Conservation (phyloP, 2,113 vertebrate species). For the Cebidichthys violaceus region DNA sequence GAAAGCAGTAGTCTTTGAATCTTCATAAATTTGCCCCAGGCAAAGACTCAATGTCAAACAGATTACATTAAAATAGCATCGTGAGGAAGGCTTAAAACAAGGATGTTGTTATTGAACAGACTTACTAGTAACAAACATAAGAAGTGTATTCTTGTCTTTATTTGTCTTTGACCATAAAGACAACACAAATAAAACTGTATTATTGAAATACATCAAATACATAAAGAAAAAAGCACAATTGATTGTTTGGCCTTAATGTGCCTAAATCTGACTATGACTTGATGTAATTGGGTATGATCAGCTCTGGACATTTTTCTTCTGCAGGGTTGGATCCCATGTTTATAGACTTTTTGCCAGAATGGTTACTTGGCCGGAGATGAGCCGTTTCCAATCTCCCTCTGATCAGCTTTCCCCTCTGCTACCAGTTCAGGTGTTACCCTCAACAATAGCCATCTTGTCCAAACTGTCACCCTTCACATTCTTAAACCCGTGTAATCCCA, state of each 20-base stretch:
- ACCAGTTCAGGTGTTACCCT: conserved; percentile 68
- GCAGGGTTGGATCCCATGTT: conserved; percentile 11
- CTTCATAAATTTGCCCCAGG: conserved; percentile 16
- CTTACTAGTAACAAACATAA: not conserved
- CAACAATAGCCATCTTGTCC: conserved; percentile 76
- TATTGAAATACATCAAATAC: not conserved
- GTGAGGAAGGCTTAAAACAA: not conserved
- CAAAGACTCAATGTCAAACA: conserved; percentile 6
- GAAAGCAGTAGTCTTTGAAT: not conserved
- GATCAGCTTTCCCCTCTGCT: conserved; percentile 58
- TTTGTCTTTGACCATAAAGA: not conserved
- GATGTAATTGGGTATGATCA: not conserved
- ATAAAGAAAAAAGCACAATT: not conserved
- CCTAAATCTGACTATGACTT: not conserved
- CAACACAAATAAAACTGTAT: not conserved
- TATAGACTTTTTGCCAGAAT: not conserved
- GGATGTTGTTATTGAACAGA: not conserved
- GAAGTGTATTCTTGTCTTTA: not conserved
- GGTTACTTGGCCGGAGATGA: conserved; percentile 48
- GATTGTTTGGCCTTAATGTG: not conserved
- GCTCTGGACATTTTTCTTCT: not conserved
- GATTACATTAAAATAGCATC: not conserved
- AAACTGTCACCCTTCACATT: conserved; percentile 72
- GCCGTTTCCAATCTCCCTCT: conserved; percentile 42
- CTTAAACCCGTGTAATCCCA: conserved; percentile 73